Evolutionary conservation across 2,888 invertebrate species (phyloP), one percentile per base, ranked within the genome.

Genomic region (Erebia epiphron): DNA sequence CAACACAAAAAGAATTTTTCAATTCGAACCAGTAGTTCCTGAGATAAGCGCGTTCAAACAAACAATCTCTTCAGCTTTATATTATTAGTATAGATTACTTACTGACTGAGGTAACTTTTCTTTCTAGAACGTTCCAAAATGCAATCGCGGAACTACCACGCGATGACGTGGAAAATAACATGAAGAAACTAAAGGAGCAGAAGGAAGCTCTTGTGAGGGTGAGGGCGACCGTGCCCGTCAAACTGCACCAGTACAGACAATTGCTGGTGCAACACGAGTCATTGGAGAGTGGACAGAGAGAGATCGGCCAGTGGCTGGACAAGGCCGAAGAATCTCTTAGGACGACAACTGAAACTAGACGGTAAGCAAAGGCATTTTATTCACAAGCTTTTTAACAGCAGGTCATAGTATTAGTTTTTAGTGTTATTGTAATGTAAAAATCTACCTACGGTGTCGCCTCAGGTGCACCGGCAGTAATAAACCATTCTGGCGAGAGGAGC

Each of bases 91-190:
- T n/a, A n/a, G n/a, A n/a, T n/a, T n/a, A n/a, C n/a, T n/a, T n/a
- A n/a, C n/a, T n/a, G n/a, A n/a, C 14, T 13, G 16, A 2, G 10
- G 5, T 57, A 43, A 10, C 4, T 49, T 56, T 56, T 21, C 7
- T 68, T 80, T 81, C 5, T 71, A 93, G 97, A 85, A 97, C 97
- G 70, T 98, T 98, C 91, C 98, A 99, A 89, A 95, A 95, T 11
- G 94, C 99, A 2, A 97, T 99, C 68, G 98, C 97, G 73, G 98
- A 98, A 84, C 93, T 98, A 68, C 96, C 97, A 0, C 95, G 98
- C 46, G 98, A 98, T 65, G 98, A 98, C 81, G 98, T 99, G 0
- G 98, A 98, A 79, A 95, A 95, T 73, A 98, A 98, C 95, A 97
- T 99, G 97, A 95, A 95, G 57, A 96, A 96, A 2, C 91, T 99